Base-by-base conservation (phyloP, 2,888 invertebrate species). In the Carabus problematicus region DNA sequence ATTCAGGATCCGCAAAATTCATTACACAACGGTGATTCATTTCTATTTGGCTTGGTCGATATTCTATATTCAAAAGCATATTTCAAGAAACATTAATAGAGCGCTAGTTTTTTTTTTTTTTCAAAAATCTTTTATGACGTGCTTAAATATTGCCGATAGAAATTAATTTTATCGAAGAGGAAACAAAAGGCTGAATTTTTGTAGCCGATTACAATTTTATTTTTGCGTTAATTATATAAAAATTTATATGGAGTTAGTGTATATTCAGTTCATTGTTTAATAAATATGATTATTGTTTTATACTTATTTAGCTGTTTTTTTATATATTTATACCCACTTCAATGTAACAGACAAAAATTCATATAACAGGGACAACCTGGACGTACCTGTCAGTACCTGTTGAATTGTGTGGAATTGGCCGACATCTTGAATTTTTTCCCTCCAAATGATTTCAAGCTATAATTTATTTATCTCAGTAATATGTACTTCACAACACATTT, bases 1-100 rank as follows among this genome's bases (percentile, higher is more conserved):
- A 86, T 87, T 71, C 84, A 84, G 74, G 85, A 85, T 74, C 82
- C 86, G 7, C 81, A 80, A 47, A 86, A 86, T 78, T 87, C 86
- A 0, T 76, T 87, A 66, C 85, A 86, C 75, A 86, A 86, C 72
- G 84, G 83, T 45, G 69, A 67, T 29, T 41, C 18, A n/a, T 67
- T 67, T 41, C 18, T 67, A 12, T 67, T 60, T 54, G 52, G 60
- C 19, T 67, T 67, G 14, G 60, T 67, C 45, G 54, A 67, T 42
- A 29, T 67, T 67, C 47, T 67, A 18, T 67, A 60, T 42, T 54
- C 67, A 59, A 67, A 59, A 47, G 52, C 49, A 67, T 67, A 67
- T 67, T 54, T 67, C 42, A 60, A 60, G 56, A 60, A 14, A 16
- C 19, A 42, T 42, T 59, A 56, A 39, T 56, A 45, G 11, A 3